Evolutionary conservation across 2,888 invertebrate species (phyloP), one percentile per base, ranked within the genome.

Genomic region (Drosophila mercatorum): DNA sequence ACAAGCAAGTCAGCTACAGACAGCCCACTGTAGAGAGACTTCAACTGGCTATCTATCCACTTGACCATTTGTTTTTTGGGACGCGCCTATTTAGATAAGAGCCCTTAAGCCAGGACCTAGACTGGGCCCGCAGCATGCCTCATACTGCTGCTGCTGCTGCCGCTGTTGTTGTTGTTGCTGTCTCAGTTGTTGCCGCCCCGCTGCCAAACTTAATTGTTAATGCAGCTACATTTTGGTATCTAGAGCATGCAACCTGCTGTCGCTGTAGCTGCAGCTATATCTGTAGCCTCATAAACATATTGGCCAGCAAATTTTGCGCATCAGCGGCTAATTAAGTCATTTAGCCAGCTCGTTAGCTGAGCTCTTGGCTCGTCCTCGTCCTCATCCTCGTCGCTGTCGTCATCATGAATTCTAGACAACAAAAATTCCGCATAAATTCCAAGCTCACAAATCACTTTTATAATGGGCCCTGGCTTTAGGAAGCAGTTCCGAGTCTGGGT

Each of bases 61-160:
- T 83, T 87, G 89, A 87, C 85, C 84, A 89, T 84, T 89, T 89
- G 88, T 88, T 72, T 85, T 81, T 88, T 78, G 76, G 88, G 90
- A 88, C 81, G 86, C 88, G 81, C 87, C 86, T 86, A 89, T 86
- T 86, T 88, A 86, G 90, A 89, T 86, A 86, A 86, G 76, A 57
- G 60, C 12, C 61, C 61, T 38, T 36, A 46, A 58, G 57, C 38
- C 58, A 38, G 46, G 47, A 11, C 69, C 69, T 43, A 64, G 65
- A 51, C 51, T 34, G 44, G 44, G 17, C 40, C 60, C 82, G 53
- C 84, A 84, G 88, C 74, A 77, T 59, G 75, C 61, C 28, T 59
- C 70, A 47, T 67, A 44, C 34, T 66, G 10, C 7, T 22, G 5
- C 28, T 5, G 22, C 22, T 22, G 22, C 22, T 22, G 1, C 34